phyloP scores from a whole-genome alignment of 2,797 vertebrate species.

The Semaprochilodus insignis region DNA sequence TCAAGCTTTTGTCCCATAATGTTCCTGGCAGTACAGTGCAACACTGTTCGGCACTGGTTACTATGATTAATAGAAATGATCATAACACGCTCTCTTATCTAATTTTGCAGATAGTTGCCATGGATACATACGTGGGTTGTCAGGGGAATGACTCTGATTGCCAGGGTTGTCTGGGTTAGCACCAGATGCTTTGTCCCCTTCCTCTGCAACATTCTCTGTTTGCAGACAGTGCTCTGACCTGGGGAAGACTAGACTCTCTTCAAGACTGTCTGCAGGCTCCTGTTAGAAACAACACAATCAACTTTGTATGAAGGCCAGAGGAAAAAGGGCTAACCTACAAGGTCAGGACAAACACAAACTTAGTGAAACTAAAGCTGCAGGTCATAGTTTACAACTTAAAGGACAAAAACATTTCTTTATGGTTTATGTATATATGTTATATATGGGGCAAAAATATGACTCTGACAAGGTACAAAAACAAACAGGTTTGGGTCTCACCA shows the following conservation, averaged over 20 bases:
- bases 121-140: conserved; percentile 82
- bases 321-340: not conserved
- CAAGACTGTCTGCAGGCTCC: conserved; percentile 95
- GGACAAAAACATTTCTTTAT: no score
- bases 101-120: conserved; percentile 4
- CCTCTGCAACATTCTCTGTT: conserved; percentile 83
- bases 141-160: conserved; percentile 74
- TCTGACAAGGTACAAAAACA: not conserved
- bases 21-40: not conserved
- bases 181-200: conserved; percentile 76
- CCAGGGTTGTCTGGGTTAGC: conserved; percentile 85
- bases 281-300: conserved; percentile 62
- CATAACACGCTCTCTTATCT: not conserved
- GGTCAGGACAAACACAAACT: not conserved
- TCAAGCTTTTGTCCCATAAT: not conserved
- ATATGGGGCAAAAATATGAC: not conserved
- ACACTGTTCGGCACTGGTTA: not conserved
- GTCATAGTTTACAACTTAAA: not conserved
- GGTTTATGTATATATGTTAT: not conserved
- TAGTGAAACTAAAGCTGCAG: not conserved
- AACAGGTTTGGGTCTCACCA: conserved; percentile 81
- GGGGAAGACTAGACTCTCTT: conserved; percentile 91
- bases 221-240: conserved; percentile 85
- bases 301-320: not conserved
- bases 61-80: not conserved